phyloP scores from a whole-genome alignment of 64 coral and sea anemone genomes.

The Catalaphyllia jardinei region DNA sequence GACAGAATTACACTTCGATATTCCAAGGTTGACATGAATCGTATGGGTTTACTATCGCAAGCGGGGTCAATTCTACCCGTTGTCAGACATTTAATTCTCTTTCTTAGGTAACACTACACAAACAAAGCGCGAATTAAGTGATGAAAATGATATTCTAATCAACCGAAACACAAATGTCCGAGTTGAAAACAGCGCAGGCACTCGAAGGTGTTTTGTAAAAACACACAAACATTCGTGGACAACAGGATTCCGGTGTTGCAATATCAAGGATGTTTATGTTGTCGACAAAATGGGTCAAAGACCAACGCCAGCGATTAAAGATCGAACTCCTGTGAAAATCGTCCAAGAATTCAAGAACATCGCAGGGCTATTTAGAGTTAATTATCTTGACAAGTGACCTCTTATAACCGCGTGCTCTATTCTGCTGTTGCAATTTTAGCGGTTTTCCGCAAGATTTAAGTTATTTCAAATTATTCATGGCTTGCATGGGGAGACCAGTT shows the following conservation, averaged over 20 bases:
- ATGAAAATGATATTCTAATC: neutral
- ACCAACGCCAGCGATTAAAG: neutral
- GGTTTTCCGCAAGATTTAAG: neutral
- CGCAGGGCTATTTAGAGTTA: slow-evolving; percentile 5
- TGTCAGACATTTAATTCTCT: neutral
- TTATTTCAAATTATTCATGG: neutral
- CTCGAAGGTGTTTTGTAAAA: neutral
- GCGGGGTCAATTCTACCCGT: too few relatives aligned
- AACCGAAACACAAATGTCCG: neutral
- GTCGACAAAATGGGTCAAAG: neutral
- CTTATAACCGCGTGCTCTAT: neutral
- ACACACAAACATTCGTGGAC: neutral
- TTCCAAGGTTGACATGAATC: too few relatives aligned
- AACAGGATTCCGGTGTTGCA: too few relatives aligned
- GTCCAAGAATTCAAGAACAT: neutral
- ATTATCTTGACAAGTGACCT: slow-evolving; percentile 29
- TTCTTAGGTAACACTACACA: neutral
- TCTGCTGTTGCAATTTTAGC: neutral
- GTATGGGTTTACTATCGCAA: too few relatives aligned
- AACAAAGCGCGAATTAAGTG: slow-evolving; percentile 1
- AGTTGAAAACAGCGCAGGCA: neutral
- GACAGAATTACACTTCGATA: too few relatives aligned
- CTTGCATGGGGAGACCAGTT: neutral
- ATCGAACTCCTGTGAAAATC: neutral
- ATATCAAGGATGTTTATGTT: neutral